Evolutionary conservation across 2,113 vertebrate species (phyloP).

Genomic region (Oenanthe melanoleuca): DNA sequence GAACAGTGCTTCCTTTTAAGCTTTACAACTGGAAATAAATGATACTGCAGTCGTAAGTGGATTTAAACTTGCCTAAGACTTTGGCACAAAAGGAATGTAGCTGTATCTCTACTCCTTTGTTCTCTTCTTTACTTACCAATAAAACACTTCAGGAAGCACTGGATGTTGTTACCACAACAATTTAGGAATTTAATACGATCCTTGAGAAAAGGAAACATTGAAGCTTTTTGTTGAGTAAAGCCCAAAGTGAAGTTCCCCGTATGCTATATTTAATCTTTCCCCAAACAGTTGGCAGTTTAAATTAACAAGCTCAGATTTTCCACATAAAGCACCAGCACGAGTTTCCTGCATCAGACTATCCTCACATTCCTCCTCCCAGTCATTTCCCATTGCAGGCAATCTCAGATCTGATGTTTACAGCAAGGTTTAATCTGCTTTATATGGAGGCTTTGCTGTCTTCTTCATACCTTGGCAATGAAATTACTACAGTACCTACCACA

Average conservation of each 20-base stretch:
- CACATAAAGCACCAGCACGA: slow-evolving; percentile 21
- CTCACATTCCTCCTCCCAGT: not conserved
- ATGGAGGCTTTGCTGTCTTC: not conserved
- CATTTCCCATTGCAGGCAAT: not conserved
- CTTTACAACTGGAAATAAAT: not conserved
- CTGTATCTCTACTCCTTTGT: not conserved
- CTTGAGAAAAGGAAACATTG: not conserved
- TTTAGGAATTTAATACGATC: not conserved
- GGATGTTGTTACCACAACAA: not conserved
- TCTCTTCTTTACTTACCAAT: not conserved
- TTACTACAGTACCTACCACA: not conserved
- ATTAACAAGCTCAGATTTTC: slow-evolving; percentile 48
- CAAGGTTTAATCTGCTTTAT: not conserved
- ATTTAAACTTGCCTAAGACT: not conserved
- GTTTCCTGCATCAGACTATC: not conserved
- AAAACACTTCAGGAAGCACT: not conserved
- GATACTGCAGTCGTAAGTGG: not conserved
- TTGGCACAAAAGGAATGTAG: not conserved
- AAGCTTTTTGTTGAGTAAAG: not conserved
- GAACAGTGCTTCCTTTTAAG: not conserved
- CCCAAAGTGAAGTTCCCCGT: slow-evolving; percentile 6
- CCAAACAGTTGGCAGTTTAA: not conserved
- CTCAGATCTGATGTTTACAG: not conserved
- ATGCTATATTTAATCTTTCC: slow-evolving; percentile 8
- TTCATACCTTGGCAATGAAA: not conserved